These are phyloP conservation scores for Hormaphis cornu DNA, from an alignment of 1,140 invertebrate species.

Conservation along the genomic window DNA sequence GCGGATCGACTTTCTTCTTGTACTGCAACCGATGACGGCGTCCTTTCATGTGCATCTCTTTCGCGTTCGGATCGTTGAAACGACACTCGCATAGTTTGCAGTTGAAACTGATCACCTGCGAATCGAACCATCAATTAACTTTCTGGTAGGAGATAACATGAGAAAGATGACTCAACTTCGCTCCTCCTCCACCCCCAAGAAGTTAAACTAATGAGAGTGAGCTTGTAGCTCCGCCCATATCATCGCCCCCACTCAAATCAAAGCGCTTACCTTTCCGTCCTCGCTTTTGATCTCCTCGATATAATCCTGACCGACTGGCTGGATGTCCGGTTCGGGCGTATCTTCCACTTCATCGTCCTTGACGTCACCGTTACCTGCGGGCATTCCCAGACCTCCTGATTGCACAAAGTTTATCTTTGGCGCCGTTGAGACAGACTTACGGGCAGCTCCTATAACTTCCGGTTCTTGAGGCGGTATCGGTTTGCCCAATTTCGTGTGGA, in stretches of 20 bases:
- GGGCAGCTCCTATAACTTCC: slow-evolving; percentile 42
- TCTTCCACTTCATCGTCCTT: too few species aligned
- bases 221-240: too few species aligned
- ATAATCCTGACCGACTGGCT: slow-evolving; percentile 93
- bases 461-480: slow-evolving; percentile 92
- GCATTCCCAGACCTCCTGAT: too few species aligned
- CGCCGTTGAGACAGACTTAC: too few species aligned
- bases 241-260: too few species aligned
- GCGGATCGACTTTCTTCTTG: slow-evolving; percentile 90
- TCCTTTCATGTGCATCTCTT: slow-evolving; percentile 99
- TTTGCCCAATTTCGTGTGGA: slow-evolving; percentile 93
- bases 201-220: too few species aligned
- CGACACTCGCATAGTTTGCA: slow-evolving; percentile 98
- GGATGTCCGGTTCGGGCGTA: too few species aligned
- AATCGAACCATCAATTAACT: too few species aligned
- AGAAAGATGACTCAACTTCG: too few species aligned
- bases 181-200: too few species aligned
- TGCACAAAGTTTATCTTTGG: too few species aligned
- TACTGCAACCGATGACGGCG: slow-evolving; percentile 89
- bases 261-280: slow-evolving; percentile 74
- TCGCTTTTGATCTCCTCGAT: slow-evolving; percentile 95
- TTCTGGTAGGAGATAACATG: slow-evolving; percentile 44
- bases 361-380: too few species aligned
- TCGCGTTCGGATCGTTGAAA: slow-evolving; percentile 98
- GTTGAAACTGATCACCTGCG: slow-evolving; percentile 91